Conservation (phyloP, 2,113 vertebrate genomes). For the Halichoeres trimaculatus region DNA sequence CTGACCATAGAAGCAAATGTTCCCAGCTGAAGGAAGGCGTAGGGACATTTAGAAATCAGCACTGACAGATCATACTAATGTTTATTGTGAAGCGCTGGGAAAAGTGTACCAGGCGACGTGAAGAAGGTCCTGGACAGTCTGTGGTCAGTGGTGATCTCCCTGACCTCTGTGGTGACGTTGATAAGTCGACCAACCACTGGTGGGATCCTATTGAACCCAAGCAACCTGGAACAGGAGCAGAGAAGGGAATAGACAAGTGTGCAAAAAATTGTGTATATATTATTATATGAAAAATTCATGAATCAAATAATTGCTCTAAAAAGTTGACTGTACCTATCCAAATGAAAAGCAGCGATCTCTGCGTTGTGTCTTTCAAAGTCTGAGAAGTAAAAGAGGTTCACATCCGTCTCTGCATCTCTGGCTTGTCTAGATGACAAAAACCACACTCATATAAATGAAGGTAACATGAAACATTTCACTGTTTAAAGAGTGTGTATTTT, state of each 20-base stretch:
- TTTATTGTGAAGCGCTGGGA: neutral
- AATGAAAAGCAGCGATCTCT: constrained; percentile 89
- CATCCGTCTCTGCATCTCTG: constrained; percentile 86
- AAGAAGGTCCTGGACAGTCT: constrained; percentile 86
- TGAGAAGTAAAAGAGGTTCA: constrained; percentile 92
- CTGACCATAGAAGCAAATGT: constrained; percentile 96
- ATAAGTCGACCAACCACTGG: constrained; percentile 86
- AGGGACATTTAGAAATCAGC: neutral
- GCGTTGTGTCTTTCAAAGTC: constrained; percentile 92
- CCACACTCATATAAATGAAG: neutral
- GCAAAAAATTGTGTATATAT: neutral
- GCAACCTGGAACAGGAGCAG: constrained; percentile 71
- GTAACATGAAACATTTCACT: neutral
- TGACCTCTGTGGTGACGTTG: constrained; percentile 86
- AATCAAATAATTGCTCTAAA: no score
- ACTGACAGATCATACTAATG: no score
- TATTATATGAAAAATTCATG: no score
- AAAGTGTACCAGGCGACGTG: constrained; percentile 71
- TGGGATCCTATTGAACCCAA: constrained; percentile 89
- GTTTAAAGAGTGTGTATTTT: no score
- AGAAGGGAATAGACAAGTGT: neutral
- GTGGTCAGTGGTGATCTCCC: constrained; percentile 86
- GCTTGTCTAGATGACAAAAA: constrained; percentile 82
- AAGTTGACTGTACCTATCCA: constrained; percentile 84
- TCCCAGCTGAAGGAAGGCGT: constrained; percentile 73